Base-by-base conservation (phyloP, 1,140 invertebrate genomes). In the Drosophila nebulosa region DNA sequence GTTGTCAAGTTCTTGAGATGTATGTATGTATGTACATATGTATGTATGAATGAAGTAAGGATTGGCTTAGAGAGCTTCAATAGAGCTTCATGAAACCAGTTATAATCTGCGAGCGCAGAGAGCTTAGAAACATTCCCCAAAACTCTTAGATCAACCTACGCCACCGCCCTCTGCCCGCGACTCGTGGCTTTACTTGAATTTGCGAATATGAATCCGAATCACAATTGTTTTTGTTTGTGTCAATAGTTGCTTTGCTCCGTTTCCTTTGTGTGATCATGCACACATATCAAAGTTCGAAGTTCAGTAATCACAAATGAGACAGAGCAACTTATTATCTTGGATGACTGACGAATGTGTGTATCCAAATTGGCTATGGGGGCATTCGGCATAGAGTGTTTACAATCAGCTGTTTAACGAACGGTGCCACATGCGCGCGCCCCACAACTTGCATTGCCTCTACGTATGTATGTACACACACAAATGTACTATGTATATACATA, bases 371-470 rank as follows among this genome's bases (percentile, higher is more conserved):
- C 52, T 64, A 86, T 56, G 57, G 65, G 65, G 64, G 67, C n/a
- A 53, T 6, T 24, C 35, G 46, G 35, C 53, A 61, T 61, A 70
- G 51, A 75, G 52, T 80, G 81, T 77, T 85, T 86, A 81, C 64
- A 71, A 73, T 81, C 81, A 85, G 81, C 83, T 85, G 81, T 76
- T 80, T 51, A 35, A 42, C 62, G 30, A 51, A 51, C 30, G 52
- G 57, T 42, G 39, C 57, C 57, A 60, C 50, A 58, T 71, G 73
- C 69, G 70, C 74, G 69, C 69, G 60, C 18, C 21, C 3, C 7
- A 42, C 26, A 52, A 62, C 21, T 51, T 42, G 32, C 58, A 32
- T 32, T 55, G 26, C 55, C n/a, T n/a, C n/a, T n/a, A n/a, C n/a
- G n/a, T n/a, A n/a, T n/a, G n/a, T n/a, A n/a, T n/a, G n/a, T n/a